These are phyloP conservation scores for Strigamia crassipes DNA, from an alignment of 2,888 invertebrate species.

Conservation along the genomic window DNA sequence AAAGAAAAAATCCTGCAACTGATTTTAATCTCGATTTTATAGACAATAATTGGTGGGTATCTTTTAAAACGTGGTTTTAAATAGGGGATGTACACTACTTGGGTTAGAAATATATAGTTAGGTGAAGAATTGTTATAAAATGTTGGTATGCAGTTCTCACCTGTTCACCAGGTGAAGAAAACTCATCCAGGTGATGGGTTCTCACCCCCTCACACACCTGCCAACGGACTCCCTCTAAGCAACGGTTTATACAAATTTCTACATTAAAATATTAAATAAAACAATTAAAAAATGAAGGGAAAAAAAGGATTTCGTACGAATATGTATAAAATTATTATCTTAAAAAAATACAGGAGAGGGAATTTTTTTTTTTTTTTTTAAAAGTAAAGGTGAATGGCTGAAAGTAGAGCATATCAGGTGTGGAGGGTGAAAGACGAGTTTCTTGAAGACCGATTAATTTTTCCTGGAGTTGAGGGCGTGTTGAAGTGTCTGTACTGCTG, in stretches of 20 bases:
- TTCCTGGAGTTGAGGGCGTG: constrained; percentile 25
- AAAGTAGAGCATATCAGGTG: constrained; percentile 5
- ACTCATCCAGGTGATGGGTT: constrained; percentile 8
- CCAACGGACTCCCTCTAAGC: constrained; percentile 16
- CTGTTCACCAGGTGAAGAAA: constrained; percentile 27
- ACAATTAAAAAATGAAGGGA: background rate
- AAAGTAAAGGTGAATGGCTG: constrained; percentile 13
- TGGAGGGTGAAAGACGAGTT: constrained; percentile 18
- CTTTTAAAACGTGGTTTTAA: background rate
- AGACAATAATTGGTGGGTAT: too few relatives aligned
- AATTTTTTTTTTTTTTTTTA: background rate
- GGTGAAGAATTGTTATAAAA: background rate
- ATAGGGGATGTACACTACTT: background rate
- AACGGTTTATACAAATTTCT: constrained; percentile 8
- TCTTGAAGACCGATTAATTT: constrained; percentile 26
- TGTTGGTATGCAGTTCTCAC: background rate
- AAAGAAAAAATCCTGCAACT: background rate
- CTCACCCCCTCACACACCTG: constrained; percentile 27
- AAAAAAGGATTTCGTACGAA: background rate
- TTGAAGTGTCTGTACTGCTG: background rate
- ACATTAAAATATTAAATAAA: background rate
- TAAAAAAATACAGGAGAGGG: background rate
- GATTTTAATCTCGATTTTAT: too few relatives aligned
- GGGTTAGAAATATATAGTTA: too few relatives aligned
- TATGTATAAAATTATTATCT: background rate